Conservation (phyloP, 92 coral and sea anemone species). For the Plumapathes pennacea region DNA sequence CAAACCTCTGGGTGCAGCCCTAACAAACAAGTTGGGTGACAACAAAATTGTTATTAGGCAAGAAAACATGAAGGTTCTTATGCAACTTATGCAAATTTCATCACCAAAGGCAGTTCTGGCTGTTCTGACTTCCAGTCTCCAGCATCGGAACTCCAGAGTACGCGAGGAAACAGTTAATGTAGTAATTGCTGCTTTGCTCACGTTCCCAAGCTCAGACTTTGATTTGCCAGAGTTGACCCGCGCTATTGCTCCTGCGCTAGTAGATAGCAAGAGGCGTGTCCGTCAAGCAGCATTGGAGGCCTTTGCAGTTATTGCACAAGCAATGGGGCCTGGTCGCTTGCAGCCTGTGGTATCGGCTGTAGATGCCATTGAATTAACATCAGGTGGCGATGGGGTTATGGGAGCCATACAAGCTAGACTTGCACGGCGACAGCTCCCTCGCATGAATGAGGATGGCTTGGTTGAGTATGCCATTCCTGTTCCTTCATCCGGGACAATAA, state of each 20-base stretch:
- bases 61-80: slow-evolving; percentile 96
- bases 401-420: slow-evolving; percentile 94
- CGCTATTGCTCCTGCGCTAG: slow-evolving; percentile 88
- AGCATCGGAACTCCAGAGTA: slow-evolving; percentile 94
- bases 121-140: slow-evolving; percentile 75
- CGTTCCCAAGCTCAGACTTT: slow-evolving; percentile 96
- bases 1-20: slow-evolving; percentile 69
- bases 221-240: slow-evolving; percentile 85
- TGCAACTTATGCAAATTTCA: slow-evolving; percentile 96
- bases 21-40: slow-evolving; percentile 88
- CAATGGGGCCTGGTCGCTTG: slow-evolving; percentile 95
- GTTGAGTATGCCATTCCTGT: slow-evolving; percentile 96
- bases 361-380: slow-evolving; percentile 76
- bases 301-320: slow-evolving; percentile 98
- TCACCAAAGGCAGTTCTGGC: slow-evolving; percentile 78
- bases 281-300: slow-evolving; percentile 98
- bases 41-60: slow-evolving; percentile 96
- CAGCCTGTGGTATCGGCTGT: slow-evolving; percentile 90
- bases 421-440: slow-evolving; percentile 96
- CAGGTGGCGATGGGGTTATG: slow-evolving; percentile 98
- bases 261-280: slow-evolving; percentile 90
- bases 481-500: slow-evolving; percentile 84
- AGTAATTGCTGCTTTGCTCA: slow-evolving; percentile 86
- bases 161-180: slow-evolving; percentile 97
- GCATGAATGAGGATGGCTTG: slow-evolving; percentile 91